Conservation (phyloP, 1,140 invertebrate species). For the Philotrypesis tridentata region DNA sequence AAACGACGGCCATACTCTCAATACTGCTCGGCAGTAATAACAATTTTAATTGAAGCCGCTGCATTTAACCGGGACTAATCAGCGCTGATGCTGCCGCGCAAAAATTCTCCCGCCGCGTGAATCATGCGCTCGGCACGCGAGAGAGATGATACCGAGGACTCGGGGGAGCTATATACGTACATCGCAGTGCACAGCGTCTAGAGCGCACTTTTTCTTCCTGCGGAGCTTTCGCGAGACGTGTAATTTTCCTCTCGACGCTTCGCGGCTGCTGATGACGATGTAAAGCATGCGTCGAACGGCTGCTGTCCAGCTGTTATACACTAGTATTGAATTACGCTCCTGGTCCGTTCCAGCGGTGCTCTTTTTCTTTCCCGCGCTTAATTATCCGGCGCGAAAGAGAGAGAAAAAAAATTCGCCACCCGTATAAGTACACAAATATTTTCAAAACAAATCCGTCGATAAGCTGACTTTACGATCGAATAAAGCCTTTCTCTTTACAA, state of each 20-base stretch:
- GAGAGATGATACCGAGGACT: not conserved
- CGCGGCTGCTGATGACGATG: not conserved
- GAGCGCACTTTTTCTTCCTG: not conserved
- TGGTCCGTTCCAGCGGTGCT: not conserved
- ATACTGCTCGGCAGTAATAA: too few species aligned
- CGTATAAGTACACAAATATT: not conserved
- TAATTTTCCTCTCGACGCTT: constrained; percentile 35
- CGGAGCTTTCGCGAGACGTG: not conserved
- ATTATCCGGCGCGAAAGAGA: not conserved
- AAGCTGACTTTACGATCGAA: constrained; percentile 16
- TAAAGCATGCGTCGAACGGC: not conserved
- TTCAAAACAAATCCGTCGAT: constrained; percentile 19
- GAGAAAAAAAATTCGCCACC: not conserved
- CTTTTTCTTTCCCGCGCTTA: not conserved
- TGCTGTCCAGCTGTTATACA: not conserved
- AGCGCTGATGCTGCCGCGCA: not conserved
- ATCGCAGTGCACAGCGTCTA: constrained; percentile 8
- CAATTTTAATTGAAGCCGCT: not conserved
- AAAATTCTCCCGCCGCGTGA: constrained; percentile 10
- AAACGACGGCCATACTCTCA: too few species aligned
- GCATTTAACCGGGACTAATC: constrained; percentile 7
- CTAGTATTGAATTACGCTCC: constrained; percentile 4
- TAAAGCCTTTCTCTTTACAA: constrained; percentile 17
- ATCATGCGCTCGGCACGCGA: constrained; percentile 9
- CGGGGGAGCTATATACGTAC: not conserved